These are phyloP conservation scores for Dryobotodes eremita DNA, from an alignment of 2,888 invertebrate species.

Conservation along the genomic window DNA sequence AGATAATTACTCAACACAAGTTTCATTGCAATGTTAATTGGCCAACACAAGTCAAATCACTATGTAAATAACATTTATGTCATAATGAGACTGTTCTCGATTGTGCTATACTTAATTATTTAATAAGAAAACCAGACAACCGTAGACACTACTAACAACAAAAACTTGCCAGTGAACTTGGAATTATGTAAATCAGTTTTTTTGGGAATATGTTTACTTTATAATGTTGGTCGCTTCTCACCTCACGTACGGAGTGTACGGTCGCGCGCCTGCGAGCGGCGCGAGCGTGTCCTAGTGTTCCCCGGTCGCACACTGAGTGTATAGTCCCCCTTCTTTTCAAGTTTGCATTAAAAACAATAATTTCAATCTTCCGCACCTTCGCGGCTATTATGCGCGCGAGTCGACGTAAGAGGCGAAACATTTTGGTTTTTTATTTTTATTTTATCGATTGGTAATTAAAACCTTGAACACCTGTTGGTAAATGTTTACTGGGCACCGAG, in stretches of 20 bases:
- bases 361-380: constrained; percentile 79
- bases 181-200: constrained; percentile 46
- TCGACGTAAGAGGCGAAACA: constrained; percentile 81
- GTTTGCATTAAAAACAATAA: constrained; percentile 79
- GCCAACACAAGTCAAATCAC: constrained; percentile 42
- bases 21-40: constrained; percentile 57
- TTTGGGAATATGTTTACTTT: constrained; percentile 12
- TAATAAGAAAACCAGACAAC: constrained; percentile 30
- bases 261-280: constrained; percentile 78
- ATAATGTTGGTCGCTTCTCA: constrained; percentile 69
- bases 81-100: constrained; percentile 51
- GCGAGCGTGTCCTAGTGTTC: constrained; percentile 59
- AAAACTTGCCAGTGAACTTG: constrained; percentile 47
- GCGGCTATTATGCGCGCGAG: constrained; percentile 76
- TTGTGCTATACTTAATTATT: constrained; percentile 28
- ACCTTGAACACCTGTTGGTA: constrained; percentile 37
- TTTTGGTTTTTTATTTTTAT: constrained; percentile 59
- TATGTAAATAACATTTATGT: constrained; percentile 51
- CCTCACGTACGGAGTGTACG: constrained; percentile 85
- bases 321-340: constrained; percentile 78
- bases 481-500: constrained; percentile 22
- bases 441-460: constrained; percentile 25
- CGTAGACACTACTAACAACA: constrained; percentile 8
- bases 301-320: constrained; percentile 79
- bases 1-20: constrained; percentile 48